Evolutionary conservation across 2,888 invertebrate genomes (phyloP).

Genomic region (Phortica okadai): DNA sequence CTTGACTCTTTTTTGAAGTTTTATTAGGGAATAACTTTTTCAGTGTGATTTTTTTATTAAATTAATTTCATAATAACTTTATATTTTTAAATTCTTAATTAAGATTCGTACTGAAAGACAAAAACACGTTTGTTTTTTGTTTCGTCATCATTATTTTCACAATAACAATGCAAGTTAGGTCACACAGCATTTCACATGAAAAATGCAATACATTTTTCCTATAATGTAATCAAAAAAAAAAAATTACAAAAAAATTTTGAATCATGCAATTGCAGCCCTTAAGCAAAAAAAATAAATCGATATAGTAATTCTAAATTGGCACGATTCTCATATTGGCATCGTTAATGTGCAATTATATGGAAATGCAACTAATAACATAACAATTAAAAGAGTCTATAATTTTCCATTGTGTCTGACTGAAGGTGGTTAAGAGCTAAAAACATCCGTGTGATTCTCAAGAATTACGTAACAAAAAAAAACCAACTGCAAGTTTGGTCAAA

Average conservation of each 20-base stretch:
- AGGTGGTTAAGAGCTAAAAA: background rate
- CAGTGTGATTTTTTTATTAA: no score
- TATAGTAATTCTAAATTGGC: background rate
- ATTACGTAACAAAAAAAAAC: background rate
- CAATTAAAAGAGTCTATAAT: constrained; percentile 4
- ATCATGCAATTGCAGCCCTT: constrained; percentile 2
- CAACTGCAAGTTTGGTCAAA: background rate
- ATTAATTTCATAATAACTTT: no score
- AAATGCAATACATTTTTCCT: background rate
- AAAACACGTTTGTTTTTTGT: no score
- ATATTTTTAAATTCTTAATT: no score
- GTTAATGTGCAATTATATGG: background rate
- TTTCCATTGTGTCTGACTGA: constrained; percentile 6
- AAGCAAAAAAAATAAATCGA: background rate
- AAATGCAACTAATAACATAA: background rate
- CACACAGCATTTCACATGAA: background rate
- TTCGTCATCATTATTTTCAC: no score
- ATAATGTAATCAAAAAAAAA: background rate
- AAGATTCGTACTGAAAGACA: no score
- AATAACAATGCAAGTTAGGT: no score
- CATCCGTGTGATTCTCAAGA: background rate
- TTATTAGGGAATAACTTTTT: no score
- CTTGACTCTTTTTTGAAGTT: no score
- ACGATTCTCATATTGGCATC: background rate
- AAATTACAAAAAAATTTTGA: background rate